Conservation (phyloP, 1,140 invertebrate species). For the Glossosoma conforme region DNA sequence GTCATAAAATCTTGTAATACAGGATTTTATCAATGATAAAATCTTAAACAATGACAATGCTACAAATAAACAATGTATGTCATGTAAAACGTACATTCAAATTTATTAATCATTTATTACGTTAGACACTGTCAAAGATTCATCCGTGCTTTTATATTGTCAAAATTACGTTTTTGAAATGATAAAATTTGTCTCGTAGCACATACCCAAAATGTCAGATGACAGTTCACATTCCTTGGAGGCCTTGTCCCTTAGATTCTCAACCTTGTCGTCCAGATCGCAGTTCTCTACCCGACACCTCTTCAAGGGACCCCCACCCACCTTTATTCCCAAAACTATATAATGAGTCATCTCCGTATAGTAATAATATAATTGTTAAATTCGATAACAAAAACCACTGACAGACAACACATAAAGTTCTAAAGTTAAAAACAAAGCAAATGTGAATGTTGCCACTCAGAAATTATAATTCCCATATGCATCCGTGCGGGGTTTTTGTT, state of each 20-base stretch:
- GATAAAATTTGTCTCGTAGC: not conserved
- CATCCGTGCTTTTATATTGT: no score
- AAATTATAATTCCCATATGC: no score
- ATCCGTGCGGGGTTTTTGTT: no score
- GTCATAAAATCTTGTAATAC: no score
- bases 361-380: no score
- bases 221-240: constrained; percentile 21
- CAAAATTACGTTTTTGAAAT: not conserved
- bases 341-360: constrained; percentile 10
- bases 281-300: constrained; percentile 5
- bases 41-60: not conserved
- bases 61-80: not conserved
- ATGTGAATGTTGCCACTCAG: no score
- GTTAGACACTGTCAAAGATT: not conserved
- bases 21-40: not conserved
- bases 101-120: not conserved
- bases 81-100: not conserved
- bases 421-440: no score
- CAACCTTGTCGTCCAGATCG: constrained; percentile 11
- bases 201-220: constrained; percentile 15
- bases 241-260: constrained; percentile 22
- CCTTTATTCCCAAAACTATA: constrained; percentile 15
- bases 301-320: constrained; percentile 11
- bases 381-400: not conserved
- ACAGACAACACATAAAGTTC: no score